Evolutionary conservation across 2,797 vertebrate species (phyloP).

Genomic region (Crenichthys baileyi): DNA sequence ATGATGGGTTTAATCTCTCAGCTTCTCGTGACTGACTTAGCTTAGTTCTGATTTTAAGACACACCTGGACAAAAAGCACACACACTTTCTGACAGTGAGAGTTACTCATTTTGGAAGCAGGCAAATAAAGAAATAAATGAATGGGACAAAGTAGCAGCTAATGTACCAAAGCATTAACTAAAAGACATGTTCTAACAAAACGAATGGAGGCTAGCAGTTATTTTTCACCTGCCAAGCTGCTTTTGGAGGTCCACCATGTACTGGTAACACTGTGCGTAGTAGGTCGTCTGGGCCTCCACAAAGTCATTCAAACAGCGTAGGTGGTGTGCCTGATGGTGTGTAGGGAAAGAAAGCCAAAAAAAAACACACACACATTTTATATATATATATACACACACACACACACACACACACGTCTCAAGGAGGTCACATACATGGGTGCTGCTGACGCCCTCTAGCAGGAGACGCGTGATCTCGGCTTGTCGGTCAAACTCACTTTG

Average conservation of each 20-base stretch:
- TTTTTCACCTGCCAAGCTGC: slow-evolving; percentile 92
- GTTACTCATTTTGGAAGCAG: neutral
- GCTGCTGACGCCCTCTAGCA: slow-evolving; percentile 96
- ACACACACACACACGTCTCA: no score
- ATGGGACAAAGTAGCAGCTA: no score
- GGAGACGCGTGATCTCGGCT: slow-evolving; percentile 96
- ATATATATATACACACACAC: no score
- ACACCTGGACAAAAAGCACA: no score
- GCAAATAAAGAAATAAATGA: no score
- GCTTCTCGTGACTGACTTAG: neutral
- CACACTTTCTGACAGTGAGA: no score
- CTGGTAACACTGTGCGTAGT: slow-evolving; percentile 98
- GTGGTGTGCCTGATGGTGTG: slow-evolving; percentile 88
- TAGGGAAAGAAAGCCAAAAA: neutral
- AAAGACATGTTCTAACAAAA: neutral
- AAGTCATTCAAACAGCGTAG: slow-evolving; percentile 97
- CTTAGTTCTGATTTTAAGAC: neutral
- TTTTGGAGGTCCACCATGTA: slow-evolving; percentile 99
- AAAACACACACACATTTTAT: no score
- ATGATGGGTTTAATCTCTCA: neutral
- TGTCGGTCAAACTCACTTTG: slow-evolving; percentile 99
- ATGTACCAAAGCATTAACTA: no score
- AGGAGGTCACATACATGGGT: slow-evolving; percentile 87
- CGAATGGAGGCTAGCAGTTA: neutral
- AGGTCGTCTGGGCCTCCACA: slow-evolving; percentile 96